These are phyloP conservation scores for Dendrocincla fuliginosa DNA, from an alignment of 2,797 vertebrate genomes.

Conservation along the genomic window DNA sequence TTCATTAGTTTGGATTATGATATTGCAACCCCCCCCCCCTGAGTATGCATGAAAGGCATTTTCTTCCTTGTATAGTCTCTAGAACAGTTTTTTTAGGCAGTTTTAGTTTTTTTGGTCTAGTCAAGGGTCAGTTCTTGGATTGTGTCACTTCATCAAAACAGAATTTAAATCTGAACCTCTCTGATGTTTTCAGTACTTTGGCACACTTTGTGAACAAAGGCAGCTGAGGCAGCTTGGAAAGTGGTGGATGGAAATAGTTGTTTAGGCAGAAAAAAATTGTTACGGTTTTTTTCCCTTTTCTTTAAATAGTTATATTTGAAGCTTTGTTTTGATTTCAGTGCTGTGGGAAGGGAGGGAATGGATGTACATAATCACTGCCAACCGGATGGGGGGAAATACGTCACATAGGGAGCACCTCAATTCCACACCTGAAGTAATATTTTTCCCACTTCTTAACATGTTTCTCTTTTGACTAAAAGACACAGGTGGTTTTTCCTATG, in stretches of 20 bases:
- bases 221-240: background rate
- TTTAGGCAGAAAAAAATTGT: background rate
- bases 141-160: background rate
- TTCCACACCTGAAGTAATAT: background rate
- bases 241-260: background rate
- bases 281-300: rapidly evolving
- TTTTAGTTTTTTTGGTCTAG: too few relatives aligned
- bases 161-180: background rate
- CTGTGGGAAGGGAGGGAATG: background rate
- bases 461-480: background rate
- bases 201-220: background rate
- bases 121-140: background rate
- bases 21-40: background rate
- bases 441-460: background rate
- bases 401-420: rapidly evolving
- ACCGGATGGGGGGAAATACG: rapidly evolving
- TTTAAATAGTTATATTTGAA: background rate
- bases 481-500: background rate
- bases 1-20: background rate
- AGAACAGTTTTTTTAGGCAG: background rate
- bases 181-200: background rate
- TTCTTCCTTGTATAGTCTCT: background rate
- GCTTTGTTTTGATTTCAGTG: background rate
- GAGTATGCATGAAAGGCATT: background rate
- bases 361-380: background rate